Percentiles rank a stretch among this genome's conserved stretches.
Conservation (phyloP, 2,113 vertebrate genomes). For the Stictonetta naevosa region DNA sequence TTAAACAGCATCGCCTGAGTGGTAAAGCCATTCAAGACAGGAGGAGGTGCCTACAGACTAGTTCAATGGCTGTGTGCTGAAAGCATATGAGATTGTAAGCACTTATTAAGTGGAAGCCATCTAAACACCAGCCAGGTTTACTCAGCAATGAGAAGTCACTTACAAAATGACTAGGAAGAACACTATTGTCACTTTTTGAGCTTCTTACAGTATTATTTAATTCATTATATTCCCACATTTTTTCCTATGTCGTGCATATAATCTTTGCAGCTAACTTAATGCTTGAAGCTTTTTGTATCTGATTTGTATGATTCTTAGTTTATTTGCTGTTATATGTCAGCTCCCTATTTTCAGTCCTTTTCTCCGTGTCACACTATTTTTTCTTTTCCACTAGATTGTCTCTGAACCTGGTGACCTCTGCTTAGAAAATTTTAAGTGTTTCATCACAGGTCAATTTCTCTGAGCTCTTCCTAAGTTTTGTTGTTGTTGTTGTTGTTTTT, state of each 20-base stretch:
- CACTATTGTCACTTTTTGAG: not conserved
- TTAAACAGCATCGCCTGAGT: not conserved
- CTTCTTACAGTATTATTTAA: not conserved
- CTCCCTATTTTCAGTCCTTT: not conserved
- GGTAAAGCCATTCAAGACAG: not conserved
- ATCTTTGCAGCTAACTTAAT: not conserved
- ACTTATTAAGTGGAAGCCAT: not conserved
- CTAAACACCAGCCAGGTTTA: not conserved
- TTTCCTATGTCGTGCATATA: not conserved
- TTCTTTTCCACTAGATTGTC: not conserved
- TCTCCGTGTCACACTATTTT: not conserved
- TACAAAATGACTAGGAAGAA: not conserved
- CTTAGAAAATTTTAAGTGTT: not conserved
- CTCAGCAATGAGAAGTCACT: not conserved
- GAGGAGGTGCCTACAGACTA: not conserved
- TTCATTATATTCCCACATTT: not conserved
- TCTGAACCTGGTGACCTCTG: not conserved
- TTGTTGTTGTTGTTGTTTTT: not conserved
- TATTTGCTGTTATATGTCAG: not conserved
- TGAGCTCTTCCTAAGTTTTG: not conserved
- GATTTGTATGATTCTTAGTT: not conserved
- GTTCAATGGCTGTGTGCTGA: not conserved
- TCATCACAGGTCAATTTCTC: not conserved
- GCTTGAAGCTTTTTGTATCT: not conserved
- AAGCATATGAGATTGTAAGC: not conserved